Percentiles rank a stretch among this genome's conserved stretches.
Conservation (phyloP, 1,140 invertebrate species). For the Lethrus apterus region DNA sequence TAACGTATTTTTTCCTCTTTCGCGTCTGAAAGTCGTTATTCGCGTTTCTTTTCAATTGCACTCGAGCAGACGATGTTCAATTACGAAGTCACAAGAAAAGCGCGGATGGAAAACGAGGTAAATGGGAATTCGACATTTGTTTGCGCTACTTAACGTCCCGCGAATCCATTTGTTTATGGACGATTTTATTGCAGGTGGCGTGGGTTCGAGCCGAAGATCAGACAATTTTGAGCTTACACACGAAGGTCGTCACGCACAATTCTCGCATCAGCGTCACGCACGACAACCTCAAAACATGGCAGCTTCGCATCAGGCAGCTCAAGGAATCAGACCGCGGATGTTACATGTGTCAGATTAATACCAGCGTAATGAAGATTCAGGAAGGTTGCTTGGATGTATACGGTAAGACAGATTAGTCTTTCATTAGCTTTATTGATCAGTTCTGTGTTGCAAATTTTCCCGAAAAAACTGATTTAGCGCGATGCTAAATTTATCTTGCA, state of each 20-base stretch:
- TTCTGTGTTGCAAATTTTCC: too few species aligned
- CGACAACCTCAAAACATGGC: constrained; percentile 53
- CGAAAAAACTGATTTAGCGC: too few species aligned
- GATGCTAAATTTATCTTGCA: too few species aligned
- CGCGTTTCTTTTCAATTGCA: too few species aligned
- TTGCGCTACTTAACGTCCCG: background rate
- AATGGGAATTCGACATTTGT: background rate
- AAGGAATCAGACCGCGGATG: constrained; percentile 55
- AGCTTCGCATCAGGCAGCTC: constrained; percentile 55
- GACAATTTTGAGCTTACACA: constrained; percentile 52
- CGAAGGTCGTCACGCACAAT: constrained; percentile 54
- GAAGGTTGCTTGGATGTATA: constrained; percentile 64
- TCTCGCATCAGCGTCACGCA: constrained; percentile 46
- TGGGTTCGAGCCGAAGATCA: constrained; percentile 56
- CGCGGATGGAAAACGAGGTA: background rate
- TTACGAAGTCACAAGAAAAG: too few species aligned
- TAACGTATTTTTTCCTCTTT: too few species aligned
- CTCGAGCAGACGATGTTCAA: too few species aligned
- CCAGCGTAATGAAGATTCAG: constrained; percentile 59
- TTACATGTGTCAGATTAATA: constrained; percentile 66
- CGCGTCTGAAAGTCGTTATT: too few species aligned
- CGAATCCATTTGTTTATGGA: background rate
- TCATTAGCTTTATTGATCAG: too few species aligned
- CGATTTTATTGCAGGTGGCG: constrained; percentile 35
- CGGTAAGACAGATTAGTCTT: too few species aligned